phyloP scores from a whole-genome alignment of 2,113 vertebrate genomes.

The Ochotona princeps region DNA sequence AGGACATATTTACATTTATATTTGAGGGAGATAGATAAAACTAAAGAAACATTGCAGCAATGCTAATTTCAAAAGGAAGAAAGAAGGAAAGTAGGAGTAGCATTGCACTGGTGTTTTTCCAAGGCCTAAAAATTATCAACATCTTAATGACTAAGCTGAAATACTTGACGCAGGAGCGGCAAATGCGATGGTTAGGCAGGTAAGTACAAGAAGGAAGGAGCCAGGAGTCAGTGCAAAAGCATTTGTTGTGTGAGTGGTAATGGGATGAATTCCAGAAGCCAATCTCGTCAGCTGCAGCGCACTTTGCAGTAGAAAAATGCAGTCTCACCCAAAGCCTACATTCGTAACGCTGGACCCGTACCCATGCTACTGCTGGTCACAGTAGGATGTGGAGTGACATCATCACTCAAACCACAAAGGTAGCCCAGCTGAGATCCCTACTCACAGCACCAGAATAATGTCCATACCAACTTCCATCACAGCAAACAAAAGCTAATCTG shows the following conservation, averaged over 20 bases:
- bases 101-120: background rate
- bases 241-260: background rate
- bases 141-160: background rate
- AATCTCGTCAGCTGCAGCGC: background rate
- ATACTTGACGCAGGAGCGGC: background rate
- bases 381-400: background rate
- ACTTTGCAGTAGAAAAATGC: background rate
- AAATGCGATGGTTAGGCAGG: background rate
- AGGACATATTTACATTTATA: no score
- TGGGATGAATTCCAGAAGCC: background rate
- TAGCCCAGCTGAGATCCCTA: background rate
- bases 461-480: background rate
- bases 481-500: background rate
- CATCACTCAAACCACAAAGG: background rate
- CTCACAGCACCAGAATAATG: background rate
- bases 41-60: background rate
- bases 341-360: background rate
- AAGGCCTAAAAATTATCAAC: background rate
- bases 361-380: background rate
- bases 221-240: background rate
- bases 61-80: slow-evolving; percentile 1
- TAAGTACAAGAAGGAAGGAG: background rate
- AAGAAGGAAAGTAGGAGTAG: background rate
- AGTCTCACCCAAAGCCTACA: background rate
- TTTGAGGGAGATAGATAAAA: no score